Evolutionary conservation across 2,888 invertebrate genomes (phyloP), one percentile per base, ranked within the genome.

Genomic region (Ariolimax columbianus): DNA sequence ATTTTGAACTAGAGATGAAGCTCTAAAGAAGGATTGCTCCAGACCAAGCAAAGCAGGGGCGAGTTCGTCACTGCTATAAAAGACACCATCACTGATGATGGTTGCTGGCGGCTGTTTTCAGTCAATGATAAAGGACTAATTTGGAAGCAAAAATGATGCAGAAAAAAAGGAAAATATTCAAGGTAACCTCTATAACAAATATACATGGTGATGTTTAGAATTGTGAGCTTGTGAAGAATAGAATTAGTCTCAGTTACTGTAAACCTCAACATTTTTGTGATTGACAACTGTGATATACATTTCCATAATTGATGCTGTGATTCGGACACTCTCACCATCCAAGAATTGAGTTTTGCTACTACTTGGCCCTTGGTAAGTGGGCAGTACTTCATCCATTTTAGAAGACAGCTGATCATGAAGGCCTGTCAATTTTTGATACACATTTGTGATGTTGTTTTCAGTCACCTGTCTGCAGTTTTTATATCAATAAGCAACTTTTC

Each of bases 321-420:
- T 0, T 70, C 23, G 3, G 70, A 23, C 23, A 70, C 23, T 43
- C 85, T 85, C 85, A 85, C 85, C 85, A 75, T 75, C 63, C 30
- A 81, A 75, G 19, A 85, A 55, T 47, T 81, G 33, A 75, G 77
- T 77, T 77, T 55, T 80, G 59, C 81, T 85, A 77, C 68, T 85
- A 26, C 33, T 77, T 17, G 85, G 85, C 30, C 82, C 85, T 26
- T n/a, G 4, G 55, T 33, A 85, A 19, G 77, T 75, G 40, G 82
- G 26, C 66, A 38, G 11, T 23, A 63, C 73, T 30, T 72, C 80
- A 6, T 66, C 84, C 38, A 70, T 11, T 47, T 68, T 77, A 68
- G 77, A 73, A 73, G 30, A 23, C 38, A 75, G 26, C 30, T 77
- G 77, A 68, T 59, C 51, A 59, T 30, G 36, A 6, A 26, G 51